Conservation (phyloP, 2,797 vertebrate species). For the Pseudochirops corinnae region DNA sequence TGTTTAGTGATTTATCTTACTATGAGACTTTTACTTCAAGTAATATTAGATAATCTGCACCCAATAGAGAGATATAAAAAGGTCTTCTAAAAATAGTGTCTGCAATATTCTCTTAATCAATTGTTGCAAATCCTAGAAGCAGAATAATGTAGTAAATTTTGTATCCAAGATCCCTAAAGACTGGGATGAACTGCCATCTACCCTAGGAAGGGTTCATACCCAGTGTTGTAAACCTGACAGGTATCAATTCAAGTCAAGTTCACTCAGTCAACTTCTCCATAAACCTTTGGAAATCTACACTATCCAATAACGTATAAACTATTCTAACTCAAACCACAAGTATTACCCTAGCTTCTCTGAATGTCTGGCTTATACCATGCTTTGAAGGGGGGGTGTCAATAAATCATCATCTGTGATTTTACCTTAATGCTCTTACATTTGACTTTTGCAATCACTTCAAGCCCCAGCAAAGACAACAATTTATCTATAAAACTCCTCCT, state of each 20-base stretch:
- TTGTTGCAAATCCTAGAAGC: conserved; percentile 33
- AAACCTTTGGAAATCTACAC: conserved; percentile 5
- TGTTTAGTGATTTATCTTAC: background rate
- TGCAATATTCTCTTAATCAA: conserved; percentile 3
- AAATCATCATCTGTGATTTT: background rate
- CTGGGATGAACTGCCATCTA: conserved; percentile 24
- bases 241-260: background rate
- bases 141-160: background rate
- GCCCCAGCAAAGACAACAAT: background rate
- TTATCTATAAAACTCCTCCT: background rate
- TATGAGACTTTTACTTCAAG: conserved; percentile 40
- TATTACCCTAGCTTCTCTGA: conserved; percentile 3
- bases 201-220: background rate
- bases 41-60: background rate
- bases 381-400: background rate
- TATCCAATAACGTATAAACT: background rate
- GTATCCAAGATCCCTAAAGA: conserved; percentile 1
- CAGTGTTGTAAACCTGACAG: conserved; percentile 17
- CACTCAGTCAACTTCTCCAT: conserved; percentile 18
- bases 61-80: conserved; percentile 36
- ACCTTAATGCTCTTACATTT: background rate
- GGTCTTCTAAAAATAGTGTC: background rate
- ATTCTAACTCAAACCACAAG: conserved; percentile 14
- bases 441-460: background rate
- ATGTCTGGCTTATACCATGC: conserved; percentile 18